These are phyloP conservation scores for Scophthalmus maximus DNA, from an alignment of 2,113 vertebrate species.

Conservation along the genomic window DNA sequence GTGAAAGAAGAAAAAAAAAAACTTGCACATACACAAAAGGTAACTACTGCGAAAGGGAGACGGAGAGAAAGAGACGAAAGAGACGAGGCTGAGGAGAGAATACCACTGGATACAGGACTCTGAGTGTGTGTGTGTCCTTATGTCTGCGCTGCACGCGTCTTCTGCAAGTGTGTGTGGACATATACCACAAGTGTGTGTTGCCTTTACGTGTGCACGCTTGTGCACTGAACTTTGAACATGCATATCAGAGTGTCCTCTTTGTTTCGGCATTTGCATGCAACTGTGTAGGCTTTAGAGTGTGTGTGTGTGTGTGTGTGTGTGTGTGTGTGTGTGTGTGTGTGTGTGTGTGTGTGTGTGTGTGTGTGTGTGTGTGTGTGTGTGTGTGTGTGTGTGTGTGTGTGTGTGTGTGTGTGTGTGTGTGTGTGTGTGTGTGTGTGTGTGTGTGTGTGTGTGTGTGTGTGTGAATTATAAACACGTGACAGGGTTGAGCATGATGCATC, in stretches of 20 bases:
- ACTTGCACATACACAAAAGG: neutral
- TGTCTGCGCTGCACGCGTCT: slow-evolving; percentile 41
- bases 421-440: slow-evolving; percentile 16
- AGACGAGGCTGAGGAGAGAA: slow-evolving; percentile 32
- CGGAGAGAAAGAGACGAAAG: slow-evolving; percentile 9
- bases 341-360: slow-evolving; percentile 16
- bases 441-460: slow-evolving; percentile 21
- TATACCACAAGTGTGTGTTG: neutral
- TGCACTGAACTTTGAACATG: slow-evolving; percentile 32
- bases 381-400: slow-evolving; percentile 21
- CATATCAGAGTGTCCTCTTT: slow-evolving; percentile 57
- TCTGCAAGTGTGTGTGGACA: slow-evolving; percentile 20
- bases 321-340: slow-evolving; percentile 20
- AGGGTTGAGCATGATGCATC: slow-evolving; percentile 65
- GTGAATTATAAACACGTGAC: slow-evolving; percentile 76
- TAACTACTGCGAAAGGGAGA: slow-evolving; percentile 9
- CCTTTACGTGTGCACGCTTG: slow-evolving; percentile 6
- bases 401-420: slow-evolving; percentile 20
- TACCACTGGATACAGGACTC: slow-evolving; percentile 33
- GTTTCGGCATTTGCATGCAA: slow-evolving; percentile 62
- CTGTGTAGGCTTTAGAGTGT: slow-evolving; percentile 53
- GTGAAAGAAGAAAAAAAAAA: slow-evolving; percentile 3
- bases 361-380: slow-evolving; percentile 12
- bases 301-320: slow-evolving; percentile 24
- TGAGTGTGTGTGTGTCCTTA: slow-evolving; percentile 4